A percentile compares a stretch with the other conserved stretches of the same genome.
phyloP scores from a whole-genome alignment of 2,113 vertebrate species.

The Calyptommatus sinebrachiatus region DNA sequence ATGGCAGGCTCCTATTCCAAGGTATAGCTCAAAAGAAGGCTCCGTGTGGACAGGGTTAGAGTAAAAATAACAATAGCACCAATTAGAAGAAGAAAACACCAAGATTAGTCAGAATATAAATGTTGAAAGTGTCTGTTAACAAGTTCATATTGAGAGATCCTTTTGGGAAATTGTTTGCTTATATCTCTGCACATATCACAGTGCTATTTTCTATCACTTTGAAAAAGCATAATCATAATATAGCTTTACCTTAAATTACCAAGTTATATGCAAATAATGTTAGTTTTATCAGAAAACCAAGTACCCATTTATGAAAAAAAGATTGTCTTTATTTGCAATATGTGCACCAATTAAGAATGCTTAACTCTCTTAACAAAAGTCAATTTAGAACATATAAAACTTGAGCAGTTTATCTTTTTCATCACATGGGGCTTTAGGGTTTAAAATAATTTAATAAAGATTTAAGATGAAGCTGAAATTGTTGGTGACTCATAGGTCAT shows the following conservation, averaged over 20 bases:
- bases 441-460: constrained; percentile 91
- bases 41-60: no score
- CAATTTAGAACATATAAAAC: constrained; percentile 61
- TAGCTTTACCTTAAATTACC: not conserved
- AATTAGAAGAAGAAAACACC: not conserved
- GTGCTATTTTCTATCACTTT: not conserved
- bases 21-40: no score
- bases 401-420: constrained; percentile 64
- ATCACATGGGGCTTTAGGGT: constrained; percentile 73
- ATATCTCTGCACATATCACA: not conserved
- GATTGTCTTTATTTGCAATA: not conserved
- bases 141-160: not conserved
- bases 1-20: no score
- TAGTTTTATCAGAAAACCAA: not conserved
- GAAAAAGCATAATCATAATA: not conserved
- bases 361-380: constrained; percentile 35
- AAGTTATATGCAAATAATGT: not conserved
- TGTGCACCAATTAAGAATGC: constrained; percentile 21
- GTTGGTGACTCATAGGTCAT: constrained; percentile 95
- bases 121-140: not conserved
- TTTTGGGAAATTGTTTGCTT: not conserved
- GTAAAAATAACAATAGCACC: not conserved
- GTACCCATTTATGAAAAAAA: not conserved
- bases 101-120: not conserved
- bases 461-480: constrained; percentile 84